phyloP scores from a whole-genome alignment of 2,797 vertebrate genomes.

The Rhinogobio ventralis region DNA sequence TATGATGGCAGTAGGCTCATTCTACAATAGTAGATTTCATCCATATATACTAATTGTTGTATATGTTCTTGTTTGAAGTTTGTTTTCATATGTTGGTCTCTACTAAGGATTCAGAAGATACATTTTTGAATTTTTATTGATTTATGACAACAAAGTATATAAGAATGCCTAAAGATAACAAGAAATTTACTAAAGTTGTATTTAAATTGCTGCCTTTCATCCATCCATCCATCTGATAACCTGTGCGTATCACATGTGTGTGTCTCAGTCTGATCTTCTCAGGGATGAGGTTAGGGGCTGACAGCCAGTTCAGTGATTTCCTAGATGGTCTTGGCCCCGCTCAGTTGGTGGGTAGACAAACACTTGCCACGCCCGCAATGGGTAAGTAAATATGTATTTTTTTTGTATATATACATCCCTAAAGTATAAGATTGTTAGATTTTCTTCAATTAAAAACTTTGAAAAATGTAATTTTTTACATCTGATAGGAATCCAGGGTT shows the following conservation, averaged over 20 bases:
- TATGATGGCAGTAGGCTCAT: not conserved
- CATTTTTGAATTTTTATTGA: not conserved
- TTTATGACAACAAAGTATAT: not conserved
- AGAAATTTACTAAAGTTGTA: not conserved
- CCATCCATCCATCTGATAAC: slow-evolving; percentile 49
- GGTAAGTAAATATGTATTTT: slow-evolving; percentile 79
- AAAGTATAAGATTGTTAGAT: not conserved
- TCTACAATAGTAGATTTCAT: not conserved
- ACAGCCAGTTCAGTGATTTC: slow-evolving; percentile 99
- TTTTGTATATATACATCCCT: too few species aligned
- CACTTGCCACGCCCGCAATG: slow-evolving; percentile 97
- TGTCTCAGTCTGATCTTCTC: slow-evolving; percentile 92
- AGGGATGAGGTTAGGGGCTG: slow-evolving; percentile 93
- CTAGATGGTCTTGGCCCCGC: slow-evolving; percentile 96
- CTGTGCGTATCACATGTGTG: slow-evolving; percentile 45
- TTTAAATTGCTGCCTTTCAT: not conserved
- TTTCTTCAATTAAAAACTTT: not conserved
- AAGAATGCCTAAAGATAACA: not conserved
- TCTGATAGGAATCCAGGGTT: too few species aligned
- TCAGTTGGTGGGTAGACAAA: slow-evolving; percentile 96
- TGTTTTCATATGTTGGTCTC: slow-evolving; percentile 8
- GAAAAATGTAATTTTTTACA: not conserved
- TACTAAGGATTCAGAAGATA: not conserved
- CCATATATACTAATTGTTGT: not conserved
- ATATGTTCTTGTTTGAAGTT: not conserved